A percentile compares a stretch with the other conserved stretches of the same genome.
Evolutionary conservation across 2,797 vertebrate genomes (phyloP).

Genomic region (Hemibagrus guttatus): DNA sequence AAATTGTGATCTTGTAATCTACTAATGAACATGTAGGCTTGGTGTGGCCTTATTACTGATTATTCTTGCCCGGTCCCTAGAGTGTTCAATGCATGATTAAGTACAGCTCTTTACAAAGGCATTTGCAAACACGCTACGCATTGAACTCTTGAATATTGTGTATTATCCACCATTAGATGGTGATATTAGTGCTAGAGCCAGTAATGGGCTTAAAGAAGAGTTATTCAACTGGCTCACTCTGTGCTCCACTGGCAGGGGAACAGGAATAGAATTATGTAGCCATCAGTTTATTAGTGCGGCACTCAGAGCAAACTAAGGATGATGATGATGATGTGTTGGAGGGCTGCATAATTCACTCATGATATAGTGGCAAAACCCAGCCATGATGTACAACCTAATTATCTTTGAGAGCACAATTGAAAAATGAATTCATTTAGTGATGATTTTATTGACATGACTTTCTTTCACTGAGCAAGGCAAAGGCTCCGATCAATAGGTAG

Average conservation of each 20-base stretch:
- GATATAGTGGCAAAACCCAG: slow-evolving; percentile 42
- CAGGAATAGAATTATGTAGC: slow-evolving; percentile 57
- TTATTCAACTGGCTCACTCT: slow-evolving; percentile 70
- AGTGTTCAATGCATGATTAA: slow-evolving; percentile 76
- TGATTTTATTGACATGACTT: slow-evolving; percentile 71
- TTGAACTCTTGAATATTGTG: slow-evolving; percentile 73
- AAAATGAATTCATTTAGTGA: slow-evolving; percentile 70
- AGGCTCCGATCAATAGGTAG: slow-evolving; percentile 69
- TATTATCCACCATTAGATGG: slow-evolving; percentile 77
- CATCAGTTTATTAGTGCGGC: slow-evolving; percentile 55
- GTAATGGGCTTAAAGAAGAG: slow-evolving; percentile 72
- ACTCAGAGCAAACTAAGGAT: slow-evolving; percentile 45
- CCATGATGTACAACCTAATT: slow-evolving; percentile 67
- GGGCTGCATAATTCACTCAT: slow-evolving; percentile 37
- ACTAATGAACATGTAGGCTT: slow-evolving; percentile 60
- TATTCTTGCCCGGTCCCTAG: slow-evolving; percentile 66
- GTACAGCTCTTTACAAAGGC: slow-evolving; percentile 70
- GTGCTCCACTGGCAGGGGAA: slow-evolving; percentile 63
- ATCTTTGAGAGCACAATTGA: slow-evolving; percentile 64
- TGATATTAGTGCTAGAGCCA: slow-evolving; percentile 70
- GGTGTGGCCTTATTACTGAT: slow-evolving; percentile 57
- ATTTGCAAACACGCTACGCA: slow-evolving; percentile 72
- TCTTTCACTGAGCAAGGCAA: slow-evolving; percentile 69
- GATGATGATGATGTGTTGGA: slow-evolving; percentile 34
- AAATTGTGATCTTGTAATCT: slow-evolving; percentile 15